A percentile compares a stretch with the other conserved stretches of the same genome.
phyloP scores from a whole-genome alignment of 2,113 vertebrate genomes.

The Spea multiplicata region DNA sequence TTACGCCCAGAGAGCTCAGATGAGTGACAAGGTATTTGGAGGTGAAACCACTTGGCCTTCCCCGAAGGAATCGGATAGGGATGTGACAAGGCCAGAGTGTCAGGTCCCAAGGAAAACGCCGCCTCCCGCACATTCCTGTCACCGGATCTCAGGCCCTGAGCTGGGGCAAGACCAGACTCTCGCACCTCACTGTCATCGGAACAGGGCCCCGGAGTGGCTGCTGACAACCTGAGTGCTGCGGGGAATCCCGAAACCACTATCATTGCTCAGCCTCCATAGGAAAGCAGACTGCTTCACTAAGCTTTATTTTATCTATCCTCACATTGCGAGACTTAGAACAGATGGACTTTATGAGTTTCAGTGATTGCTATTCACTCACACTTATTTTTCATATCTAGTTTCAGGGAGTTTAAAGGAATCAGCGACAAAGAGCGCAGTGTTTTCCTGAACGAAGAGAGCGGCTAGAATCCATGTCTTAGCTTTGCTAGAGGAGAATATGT shows the following conservation, averaged over 20 bases:
- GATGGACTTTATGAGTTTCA: background rate
- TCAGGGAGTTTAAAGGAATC: background rate
- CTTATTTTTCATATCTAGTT: background rate
- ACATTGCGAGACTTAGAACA: background rate
- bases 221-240: conserved; percentile 26
- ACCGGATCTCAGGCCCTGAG: conserved; percentile 37
- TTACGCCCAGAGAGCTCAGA: conserved; percentile 36
- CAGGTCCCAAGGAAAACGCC: conserved; percentile 42
- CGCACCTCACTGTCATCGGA: conserved; percentile 35
- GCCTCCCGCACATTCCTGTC: conserved; percentile 46
- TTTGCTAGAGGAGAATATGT: background rate
- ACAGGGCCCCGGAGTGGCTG: conserved; percentile 33
- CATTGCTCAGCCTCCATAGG: background rate
- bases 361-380: background rate
- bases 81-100: conserved; percentile 43
- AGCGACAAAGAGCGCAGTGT: background rate
- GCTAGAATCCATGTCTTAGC: too few relatives aligned
- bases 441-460: too few relatives aligned
- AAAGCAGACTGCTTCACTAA: background rate
- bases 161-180: conserved; percentile 27
- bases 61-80: conserved; percentile 40
- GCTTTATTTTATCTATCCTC: background rate
- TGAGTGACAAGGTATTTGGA: conserved; percentile 47
- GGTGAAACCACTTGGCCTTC: conserved; percentile 45
- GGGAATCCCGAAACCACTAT: conserved; percentile 12